Evolutionary conservation across 1,140 invertebrate genomes (phyloP).

Genomic region (Ruditapes philippinarum): DNA sequence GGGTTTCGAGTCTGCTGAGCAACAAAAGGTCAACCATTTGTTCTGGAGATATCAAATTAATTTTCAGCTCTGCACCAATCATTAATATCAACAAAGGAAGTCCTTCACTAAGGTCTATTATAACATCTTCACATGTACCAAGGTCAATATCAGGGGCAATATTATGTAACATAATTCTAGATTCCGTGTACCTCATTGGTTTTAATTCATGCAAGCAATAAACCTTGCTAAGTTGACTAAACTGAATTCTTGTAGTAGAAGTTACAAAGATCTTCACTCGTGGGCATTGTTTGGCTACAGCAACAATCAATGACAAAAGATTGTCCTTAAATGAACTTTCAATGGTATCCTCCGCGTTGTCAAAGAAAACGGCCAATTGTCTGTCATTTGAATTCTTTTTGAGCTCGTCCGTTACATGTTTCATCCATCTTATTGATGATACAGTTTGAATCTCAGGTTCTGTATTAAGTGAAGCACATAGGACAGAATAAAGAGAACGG

Average conservation of each 20-base stretch:
- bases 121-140: neutral
- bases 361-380: constrained; percentile 15
- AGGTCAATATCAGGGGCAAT: constrained; percentile 2
- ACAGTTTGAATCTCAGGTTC: neutral
- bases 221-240: neutral
- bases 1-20: constrained; percentile 45
- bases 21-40: constrained; percentile 44
- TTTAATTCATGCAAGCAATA: constrained; percentile 2
- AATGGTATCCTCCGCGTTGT: constrained; percentile 49
- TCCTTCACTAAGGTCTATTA: constrained; percentile 47
- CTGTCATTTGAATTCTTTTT: neutral
- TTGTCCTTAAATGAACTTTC: neutral
- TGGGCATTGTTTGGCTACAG: neutral
- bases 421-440: neutral
- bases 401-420: neutral
- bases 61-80: constrained; percentile 41
- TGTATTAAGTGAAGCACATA: neutral
- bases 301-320: constrained; percentile 3
- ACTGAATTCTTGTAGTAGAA: constrained; percentile 37
- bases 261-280: neutral
- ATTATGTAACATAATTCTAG: neutral
- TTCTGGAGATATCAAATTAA: neutral
- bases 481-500: neutral
- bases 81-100: constrained; percentile 36
- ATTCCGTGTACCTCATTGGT: neutral